Conservation (phyloP, 2,797 vertebrate genomes). For the Chiloscyllium punctatum region DNA sequence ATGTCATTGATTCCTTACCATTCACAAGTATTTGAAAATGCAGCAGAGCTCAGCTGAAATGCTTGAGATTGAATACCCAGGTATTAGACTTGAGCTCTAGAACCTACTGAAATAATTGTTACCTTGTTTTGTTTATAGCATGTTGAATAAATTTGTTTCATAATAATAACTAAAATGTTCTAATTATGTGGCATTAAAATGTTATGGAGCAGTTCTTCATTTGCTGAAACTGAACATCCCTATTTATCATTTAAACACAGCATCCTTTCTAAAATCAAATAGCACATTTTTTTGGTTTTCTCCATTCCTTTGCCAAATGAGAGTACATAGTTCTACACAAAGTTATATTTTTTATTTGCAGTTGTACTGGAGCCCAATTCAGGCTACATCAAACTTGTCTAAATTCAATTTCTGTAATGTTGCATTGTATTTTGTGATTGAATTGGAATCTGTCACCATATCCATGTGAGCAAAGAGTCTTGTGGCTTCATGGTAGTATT, state of each 20-base stretch:
- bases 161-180: neutral
- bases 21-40: constrained; percentile 26
- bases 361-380: neutral
- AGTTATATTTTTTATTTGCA: neutral
- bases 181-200: neutral
- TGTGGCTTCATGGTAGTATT: no score
- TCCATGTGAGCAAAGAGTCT: no score
- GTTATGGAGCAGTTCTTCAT: neutral
- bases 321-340: neutral
- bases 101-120: neutral
- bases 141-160: neutral
- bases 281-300: neutral
- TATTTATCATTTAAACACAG: neutral
- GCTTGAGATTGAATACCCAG: neutral
- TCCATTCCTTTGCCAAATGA: neutral
- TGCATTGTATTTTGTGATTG: neutral
- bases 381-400: neutral
- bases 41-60: constrained; percentile 27
- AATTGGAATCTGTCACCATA: neutral
- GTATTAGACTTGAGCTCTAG: neutral
- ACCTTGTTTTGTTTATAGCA: neutral
- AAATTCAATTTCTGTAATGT: neutral
- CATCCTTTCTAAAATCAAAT: neutral
- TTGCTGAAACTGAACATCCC: neutral
- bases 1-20: constrained; percentile 37